Conservation (phyloP, 2,113 vertebrate genomes). For the Numenius arquata region DNA sequence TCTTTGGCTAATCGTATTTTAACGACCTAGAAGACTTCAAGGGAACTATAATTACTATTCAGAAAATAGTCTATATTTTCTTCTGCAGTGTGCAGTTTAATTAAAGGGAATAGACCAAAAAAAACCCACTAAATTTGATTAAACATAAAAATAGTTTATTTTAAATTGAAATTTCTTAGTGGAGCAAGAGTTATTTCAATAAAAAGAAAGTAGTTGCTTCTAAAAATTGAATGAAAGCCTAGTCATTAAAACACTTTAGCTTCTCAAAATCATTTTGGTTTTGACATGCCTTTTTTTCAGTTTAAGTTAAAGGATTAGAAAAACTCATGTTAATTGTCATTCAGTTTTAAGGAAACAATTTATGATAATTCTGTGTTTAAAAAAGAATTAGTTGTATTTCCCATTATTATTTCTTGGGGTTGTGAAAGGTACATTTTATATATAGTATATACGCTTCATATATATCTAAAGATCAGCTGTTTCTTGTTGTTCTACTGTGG, state of each 20-base stretch:
- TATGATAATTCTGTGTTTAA: neutral
- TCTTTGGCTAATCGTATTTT: slow-evolving; percentile 35
- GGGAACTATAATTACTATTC: slow-evolving; percentile 23
- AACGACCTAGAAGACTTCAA: slow-evolving; percentile 31
- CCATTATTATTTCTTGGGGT: neutral
- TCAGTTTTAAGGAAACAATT: neutral
- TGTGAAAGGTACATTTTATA: neutral
- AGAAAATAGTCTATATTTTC: neutral
- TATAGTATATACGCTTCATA: neutral
- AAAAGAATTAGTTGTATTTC: neutral
- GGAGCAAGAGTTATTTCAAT: neutral
- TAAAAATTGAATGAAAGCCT: neutral
- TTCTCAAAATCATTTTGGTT: neutral
- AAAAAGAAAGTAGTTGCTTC: neutral
- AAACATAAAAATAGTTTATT: neutral
- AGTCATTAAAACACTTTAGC: neutral
- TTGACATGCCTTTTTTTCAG: neutral
- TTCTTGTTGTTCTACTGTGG: neutral
- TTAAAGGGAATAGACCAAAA: neutral
- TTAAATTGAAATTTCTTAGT: neutral
- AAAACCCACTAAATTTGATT: neutral
- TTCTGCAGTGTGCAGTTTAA: neutral
- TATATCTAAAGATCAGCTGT: neutral
- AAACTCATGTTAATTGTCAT: neutral
- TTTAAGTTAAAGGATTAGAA: neutral